These are phyloP conservation scores for Mormyrops attenuatus DNA, from an alignment of 2,797 vertebrate species.

Conservation along the genomic window DNA sequence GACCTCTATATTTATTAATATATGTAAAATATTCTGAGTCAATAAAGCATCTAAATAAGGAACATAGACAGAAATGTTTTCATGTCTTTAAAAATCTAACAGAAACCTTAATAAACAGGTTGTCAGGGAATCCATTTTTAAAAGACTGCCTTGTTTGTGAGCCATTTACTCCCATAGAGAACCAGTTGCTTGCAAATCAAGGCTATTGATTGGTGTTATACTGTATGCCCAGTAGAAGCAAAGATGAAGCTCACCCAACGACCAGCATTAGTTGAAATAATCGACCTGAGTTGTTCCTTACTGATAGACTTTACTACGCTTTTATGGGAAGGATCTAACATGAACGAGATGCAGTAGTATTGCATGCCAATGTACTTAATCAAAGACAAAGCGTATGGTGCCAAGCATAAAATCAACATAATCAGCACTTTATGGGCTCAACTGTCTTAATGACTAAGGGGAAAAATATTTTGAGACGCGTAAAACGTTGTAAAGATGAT, in stretches of 20 bases:
- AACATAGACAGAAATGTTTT: too few species aligned
- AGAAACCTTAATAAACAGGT: neutral
- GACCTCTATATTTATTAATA: too few species aligned
- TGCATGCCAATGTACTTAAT: neutral
- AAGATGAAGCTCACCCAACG: neutral
- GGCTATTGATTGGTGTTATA: neutral
- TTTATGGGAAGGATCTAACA: neutral
- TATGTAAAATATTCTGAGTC: too few species aligned
- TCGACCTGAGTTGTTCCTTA: neutral
- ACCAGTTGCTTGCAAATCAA: neutral
- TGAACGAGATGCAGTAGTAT: neutral
- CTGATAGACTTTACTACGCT: neutral
- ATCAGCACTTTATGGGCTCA: neutral
- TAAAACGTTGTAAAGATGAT: neutral
- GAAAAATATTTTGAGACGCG: neutral
- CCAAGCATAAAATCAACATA: neutral
- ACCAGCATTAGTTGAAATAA: neutral
- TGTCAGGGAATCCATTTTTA: neutral
- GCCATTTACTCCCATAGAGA: neutral
- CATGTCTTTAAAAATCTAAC: too few species aligned
- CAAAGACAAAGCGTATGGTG: neutral
- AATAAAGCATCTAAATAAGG: too few species aligned
- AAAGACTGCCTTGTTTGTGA: neutral
- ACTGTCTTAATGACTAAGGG: neutral
- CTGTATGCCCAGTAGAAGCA: neutral